Percentiles rank a stretch among this genome's conserved stretches.
Evolutionary conservation across 2,888 invertebrate genomes (phyloP).

Genomic region (Aphrophora alni): DNA sequence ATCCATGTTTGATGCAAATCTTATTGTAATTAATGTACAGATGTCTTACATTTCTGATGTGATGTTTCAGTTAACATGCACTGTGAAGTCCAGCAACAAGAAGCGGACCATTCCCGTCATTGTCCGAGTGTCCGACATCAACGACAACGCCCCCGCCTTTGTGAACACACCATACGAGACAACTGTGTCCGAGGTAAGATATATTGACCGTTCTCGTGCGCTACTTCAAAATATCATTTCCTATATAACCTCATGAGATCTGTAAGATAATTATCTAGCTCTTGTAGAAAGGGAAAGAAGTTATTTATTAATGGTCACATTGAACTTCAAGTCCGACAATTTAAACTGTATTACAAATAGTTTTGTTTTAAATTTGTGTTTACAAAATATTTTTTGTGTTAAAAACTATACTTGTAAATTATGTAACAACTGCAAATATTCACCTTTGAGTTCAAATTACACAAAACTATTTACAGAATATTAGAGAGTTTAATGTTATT

Average conservation of each 20-base stretch:
- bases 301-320: too few species aligned
- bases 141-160: constrained; percentile 88
- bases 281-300: not conserved
- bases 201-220: not conserved
- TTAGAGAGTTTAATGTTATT: too few species aligned
- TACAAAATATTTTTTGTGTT: too few species aligned
- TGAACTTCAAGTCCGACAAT: too few species aligned
- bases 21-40: not conserved
- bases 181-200: constrained; percentile 82
- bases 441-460: too few species aligned
- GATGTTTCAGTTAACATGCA: constrained; percentile 76
- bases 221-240: not conserved
- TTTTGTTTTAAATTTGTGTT: too few species aligned
- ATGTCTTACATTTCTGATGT: not conserved
- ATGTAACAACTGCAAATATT: too few species aligned
- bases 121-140: constrained; percentile 87
- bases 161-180: constrained; percentile 84
- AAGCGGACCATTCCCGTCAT: constrained; percentile 87
- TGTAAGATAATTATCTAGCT: not conserved
- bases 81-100: constrained; percentile 78
- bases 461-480: too few species aligned
- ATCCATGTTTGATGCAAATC: not conserved
- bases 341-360: too few species aligned
- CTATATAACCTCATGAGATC: not conserved
- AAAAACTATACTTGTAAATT: too few species aligned